Evolutionary conservation across 2,888 invertebrate genomes (phyloP), one percentile per base, ranked within the genome.

Genomic region (Caenorhabditis panamensis): DNA sequence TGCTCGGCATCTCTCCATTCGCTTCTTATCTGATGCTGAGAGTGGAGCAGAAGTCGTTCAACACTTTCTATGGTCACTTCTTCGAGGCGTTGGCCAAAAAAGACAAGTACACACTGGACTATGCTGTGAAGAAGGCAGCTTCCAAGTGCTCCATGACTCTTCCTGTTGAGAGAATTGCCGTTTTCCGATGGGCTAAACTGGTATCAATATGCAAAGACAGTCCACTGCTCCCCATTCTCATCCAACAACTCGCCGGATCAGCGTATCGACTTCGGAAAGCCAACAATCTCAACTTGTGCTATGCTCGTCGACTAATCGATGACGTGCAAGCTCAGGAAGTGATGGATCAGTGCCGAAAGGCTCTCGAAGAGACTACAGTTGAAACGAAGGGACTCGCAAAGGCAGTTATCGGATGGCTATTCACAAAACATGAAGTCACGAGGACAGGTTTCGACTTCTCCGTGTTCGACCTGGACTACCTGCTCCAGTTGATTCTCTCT

Each of bases 401-500:
- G 53, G 85, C 84, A 2, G 84, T 82, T 1, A 44, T 67, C 18
- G 84, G 84, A n/a, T 85, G 84, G 85, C 53, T 82, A 18, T 82
- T 82, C 37, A 77, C 77, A 8, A 67, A 75, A 37, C 76, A 79
- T 11, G 82, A 85, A 51, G 82, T 85, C 31, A 82, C 79, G 0
- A 37, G 79, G 28, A 80, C 61, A 18, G 79, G 84, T 9, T 88
- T 86, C 76, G 82, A 87, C 41, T 89, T 84, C 49, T 76, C 84
- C 18, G 71, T 82, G 11, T 82, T 90, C 58, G 84, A 86, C 20
- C 63, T 89, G 26, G 90, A 90, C 69, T 89, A 89, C 59, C 82
- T 90, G 22, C 82, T 90, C 16, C 90, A 90, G 59, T 76, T 88
- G 64, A 83, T 87, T 37, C 62, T 88, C 9, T 72, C 86, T 16